phyloP scores from a whole-genome alignment of 2,888 invertebrate genomes.

The Beris morrisii region DNA sequence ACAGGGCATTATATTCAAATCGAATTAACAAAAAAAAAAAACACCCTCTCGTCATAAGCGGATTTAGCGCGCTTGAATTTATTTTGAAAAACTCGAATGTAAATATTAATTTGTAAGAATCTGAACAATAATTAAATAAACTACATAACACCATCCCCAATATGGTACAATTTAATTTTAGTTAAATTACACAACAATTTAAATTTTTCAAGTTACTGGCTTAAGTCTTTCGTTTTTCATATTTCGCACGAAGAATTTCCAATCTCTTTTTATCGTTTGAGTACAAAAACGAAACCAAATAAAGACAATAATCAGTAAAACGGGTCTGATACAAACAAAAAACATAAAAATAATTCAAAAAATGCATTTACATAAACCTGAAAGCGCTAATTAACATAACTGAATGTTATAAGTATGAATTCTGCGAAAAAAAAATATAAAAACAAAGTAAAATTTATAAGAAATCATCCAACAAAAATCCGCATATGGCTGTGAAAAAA shows the following conservation, averaged over 20 bases:
- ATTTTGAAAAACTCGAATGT: too few relatives aligned
- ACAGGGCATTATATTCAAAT: too few relatives aligned
- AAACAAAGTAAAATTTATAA: not conserved
- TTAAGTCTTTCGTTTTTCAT: constrained; percentile 35
- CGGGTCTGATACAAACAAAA: not conserved
- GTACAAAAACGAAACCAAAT: too few relatives aligned
- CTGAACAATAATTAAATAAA: not conserved
- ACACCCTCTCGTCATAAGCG: too few relatives aligned
- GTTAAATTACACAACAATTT: too few relatives aligned
- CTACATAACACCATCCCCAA: not conserved
- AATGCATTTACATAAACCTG: not conserved
- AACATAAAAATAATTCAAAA: not conserved
- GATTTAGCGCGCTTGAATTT: too few relatives aligned
- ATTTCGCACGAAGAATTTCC: not conserved
- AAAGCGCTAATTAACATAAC: not conserved
- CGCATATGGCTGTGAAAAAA: not conserved
- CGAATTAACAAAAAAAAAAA: too few relatives aligned
- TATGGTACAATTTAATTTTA: not conserved
- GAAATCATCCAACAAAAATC: too few relatives aligned
- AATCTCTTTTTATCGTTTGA: not conserved
- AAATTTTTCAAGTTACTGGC: constrained; percentile 31
- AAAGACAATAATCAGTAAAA: not conserved
- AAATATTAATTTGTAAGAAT: too few relatives aligned
- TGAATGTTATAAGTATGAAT: not conserved
- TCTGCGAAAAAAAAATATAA: constrained; percentile 3